Evolutionary conservation across 2,888 invertebrate genomes (phyloP).

Genomic region (Trachelus tabidus): DNA sequence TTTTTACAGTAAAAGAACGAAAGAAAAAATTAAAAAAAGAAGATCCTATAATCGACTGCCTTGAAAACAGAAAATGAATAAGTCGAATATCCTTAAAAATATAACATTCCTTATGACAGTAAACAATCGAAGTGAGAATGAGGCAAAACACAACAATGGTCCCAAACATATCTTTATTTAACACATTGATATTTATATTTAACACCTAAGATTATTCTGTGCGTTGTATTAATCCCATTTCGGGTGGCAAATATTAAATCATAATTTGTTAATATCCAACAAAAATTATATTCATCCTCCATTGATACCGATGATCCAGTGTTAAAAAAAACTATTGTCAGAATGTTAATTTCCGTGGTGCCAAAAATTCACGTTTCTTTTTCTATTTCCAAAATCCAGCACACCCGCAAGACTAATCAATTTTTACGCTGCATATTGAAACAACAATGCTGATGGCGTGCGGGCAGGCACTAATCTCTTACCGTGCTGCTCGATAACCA

Average conservation of each 20-base stretch:
- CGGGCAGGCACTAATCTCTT: constrained; percentile 79
- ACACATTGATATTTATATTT: background rate
- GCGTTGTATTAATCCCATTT: background rate
- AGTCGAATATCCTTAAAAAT: background rate
- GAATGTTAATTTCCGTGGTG: background rate
- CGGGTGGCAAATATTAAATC: background rate
- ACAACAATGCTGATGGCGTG: constrained; percentile 81
- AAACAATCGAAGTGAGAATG: background rate
- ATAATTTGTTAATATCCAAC: background rate
- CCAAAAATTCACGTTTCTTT: background rate
- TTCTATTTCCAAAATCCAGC: background rate
- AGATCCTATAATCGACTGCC: background rate
- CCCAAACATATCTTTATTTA: background rate
- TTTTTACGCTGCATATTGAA: constrained; percentile 70
- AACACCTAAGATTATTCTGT: background rate
- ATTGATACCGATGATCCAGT: background rate
- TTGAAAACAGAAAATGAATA: background rate
- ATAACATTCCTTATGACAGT: background rate
- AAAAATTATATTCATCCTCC: background rate
- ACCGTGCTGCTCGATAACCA: constrained; percentile 72
- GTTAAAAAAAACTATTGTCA: background rate
- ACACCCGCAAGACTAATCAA: background rate
- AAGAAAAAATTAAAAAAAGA: background rate
- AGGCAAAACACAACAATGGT: background rate
- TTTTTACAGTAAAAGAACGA: background rate